Conservation (phyloP, 2,888 invertebrate genomes). For the Gryllus longicercus region DNA sequence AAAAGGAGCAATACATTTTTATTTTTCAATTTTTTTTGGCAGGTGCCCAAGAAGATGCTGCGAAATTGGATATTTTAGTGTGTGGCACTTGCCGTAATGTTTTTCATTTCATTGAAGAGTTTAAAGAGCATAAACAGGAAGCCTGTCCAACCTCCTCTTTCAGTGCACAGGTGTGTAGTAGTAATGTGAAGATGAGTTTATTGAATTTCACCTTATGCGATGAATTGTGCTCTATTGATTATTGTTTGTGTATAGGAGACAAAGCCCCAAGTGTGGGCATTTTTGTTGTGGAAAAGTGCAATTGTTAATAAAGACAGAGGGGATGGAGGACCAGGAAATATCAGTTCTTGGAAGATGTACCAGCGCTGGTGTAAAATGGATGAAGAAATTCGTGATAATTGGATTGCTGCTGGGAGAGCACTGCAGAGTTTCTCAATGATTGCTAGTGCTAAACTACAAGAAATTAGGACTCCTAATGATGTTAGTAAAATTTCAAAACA, state of each 20-base stretch:
- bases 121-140: conserved; percentile 64
- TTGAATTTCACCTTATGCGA: conserved; percentile 24
- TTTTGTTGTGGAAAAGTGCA: conserved; percentile 72
- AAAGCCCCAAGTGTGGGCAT: conserved; percentile 83
- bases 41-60: conserved; percentile 76
- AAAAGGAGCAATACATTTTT: too few relatives aligned
- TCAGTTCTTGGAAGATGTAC: conserved; percentile 73
- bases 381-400: conserved; percentile 66
- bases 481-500: neutral
- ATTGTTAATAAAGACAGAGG: conserved; percentile 45
- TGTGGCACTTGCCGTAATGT: conserved; percentile 80
- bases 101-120: conserved; percentile 75
- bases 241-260: conserved; percentile 56
- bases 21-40: conserved; percentile 35
- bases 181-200: conserved; percentile 10
- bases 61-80: conserved; percentile 71
- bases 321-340: conserved; percentile 45
- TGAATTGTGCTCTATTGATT: neutral
- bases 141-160: conserved; percentile 62
- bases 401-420: conserved; percentile 76
- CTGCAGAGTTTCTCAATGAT: conserved; percentile 69
- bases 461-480: conserved; percentile 26
- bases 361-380: conserved; percentile 82
- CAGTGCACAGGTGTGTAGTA: conserved; percentile 59
- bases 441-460: conserved; percentile 60